phyloP scores from a whole-genome alignment of 2,888 invertebrate species.

The Sthenelais limicola region DNA sequence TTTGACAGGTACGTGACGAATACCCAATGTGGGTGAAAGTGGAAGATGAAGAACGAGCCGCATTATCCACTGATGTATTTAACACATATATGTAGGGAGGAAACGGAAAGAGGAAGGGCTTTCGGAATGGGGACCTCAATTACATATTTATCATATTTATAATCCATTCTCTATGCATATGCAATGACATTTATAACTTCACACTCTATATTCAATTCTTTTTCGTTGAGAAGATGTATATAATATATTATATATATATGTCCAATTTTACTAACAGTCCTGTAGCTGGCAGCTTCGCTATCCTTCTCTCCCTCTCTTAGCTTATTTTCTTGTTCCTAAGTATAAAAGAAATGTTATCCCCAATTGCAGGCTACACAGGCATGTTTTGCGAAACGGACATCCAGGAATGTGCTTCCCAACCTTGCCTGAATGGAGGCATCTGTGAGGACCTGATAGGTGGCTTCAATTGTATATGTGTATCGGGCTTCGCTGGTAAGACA shows the following conservation, averaged over 20 bases:
- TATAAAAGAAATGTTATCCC: background rate
- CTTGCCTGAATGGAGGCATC: slow-evolving; percentile 74
- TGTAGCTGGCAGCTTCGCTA: background rate
- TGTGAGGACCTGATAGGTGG: slow-evolving; percentile 79
- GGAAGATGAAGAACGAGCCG: background rate
- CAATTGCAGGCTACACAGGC: slow-evolving; percentile 42
- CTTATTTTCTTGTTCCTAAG: too few relatives aligned
- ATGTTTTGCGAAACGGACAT: slow-evolving; percentile 53
- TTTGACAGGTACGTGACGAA: slow-evolving; percentile 43
- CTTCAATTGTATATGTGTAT: slow-evolving; percentile 55
- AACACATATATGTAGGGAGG: background rate
- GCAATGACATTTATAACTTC: too few relatives aligned
- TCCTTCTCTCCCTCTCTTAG: background rate
- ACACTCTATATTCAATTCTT: too few relatives aligned
- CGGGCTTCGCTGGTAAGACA: slow-evolving; percentile 56
- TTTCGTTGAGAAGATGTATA: too few relatives aligned
- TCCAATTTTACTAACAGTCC: background rate
- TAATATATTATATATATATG: too few relatives aligned
- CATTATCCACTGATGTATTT: background rate
- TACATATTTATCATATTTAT: background rate
- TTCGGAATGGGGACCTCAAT: too few relatives aligned
- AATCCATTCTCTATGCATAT: too few relatives aligned
- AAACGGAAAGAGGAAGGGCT: too few relatives aligned
- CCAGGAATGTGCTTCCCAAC: slow-evolving; percentile 54
- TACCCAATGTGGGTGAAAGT: background rate